Base-by-base conservation (phyloP, 2,113 vertebrate genomes). In the Sisor rabdophorus region DNA sequence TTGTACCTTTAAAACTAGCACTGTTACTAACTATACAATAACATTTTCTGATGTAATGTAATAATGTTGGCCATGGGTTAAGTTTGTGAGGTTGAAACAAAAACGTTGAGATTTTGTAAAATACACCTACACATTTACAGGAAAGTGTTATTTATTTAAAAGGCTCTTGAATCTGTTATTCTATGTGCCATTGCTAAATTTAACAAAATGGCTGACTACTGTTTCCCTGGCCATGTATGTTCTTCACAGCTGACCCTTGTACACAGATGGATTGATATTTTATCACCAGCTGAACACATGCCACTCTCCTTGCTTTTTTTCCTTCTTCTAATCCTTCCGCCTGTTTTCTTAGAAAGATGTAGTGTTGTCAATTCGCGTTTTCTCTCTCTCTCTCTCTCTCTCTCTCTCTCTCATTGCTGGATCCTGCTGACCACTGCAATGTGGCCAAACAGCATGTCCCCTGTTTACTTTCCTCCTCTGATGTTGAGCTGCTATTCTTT, bases 161-260 rank as follows among this genome's bases (percentile, higher is more conserved):
- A 65, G 61, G 26, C 8, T 65, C 19, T 47, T 26, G 16, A 76
- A 67, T 58, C 30, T 30, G 22, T 22, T 50, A 50, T 10, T 22
- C 15, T 12, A 74, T 36, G 30, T 63, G 20, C 32, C 17, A 3
- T 36, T 58, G 40, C 53, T 68, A 67, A 53, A 47, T 53, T 56
- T 53, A 17, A 17, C 68, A 67, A 76, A 52, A 71, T 75, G 65
- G 20, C 64, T 75, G 77, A 75, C 55, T 76, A 53, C 52, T 63
- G 53, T 30, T 67, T 73, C 70, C 36, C 80, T 80, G 79, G 68
- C 81, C 77, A 69, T 55, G 60, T 79, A 40, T 82, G 78, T 81
- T 65, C 26, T 71, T 78, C 82, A 82, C 72, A 47, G 80, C 54
- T 47, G 59, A 63, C 80, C 75, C 28, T 79, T 47, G 80, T 59